Percentiles rank a stretch among this genome's conserved stretches.
Conservation (phyloP, 2,888 invertebrate genomes). For the Taphrorychus bicolor region DNA sequence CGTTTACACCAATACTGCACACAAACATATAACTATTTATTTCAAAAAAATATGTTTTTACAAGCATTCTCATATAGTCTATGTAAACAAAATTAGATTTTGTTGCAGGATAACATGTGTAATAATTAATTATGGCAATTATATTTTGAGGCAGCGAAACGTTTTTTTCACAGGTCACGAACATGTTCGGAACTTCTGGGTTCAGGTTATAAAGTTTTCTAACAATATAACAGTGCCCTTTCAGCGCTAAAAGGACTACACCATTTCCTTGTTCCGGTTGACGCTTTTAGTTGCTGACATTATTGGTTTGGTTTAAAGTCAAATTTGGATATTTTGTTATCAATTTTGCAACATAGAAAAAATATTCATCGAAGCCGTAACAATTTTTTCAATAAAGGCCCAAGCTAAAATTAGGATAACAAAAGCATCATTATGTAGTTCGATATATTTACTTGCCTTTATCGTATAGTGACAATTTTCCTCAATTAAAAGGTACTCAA, state of each 20-base stretch:
- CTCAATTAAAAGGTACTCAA: too few relatives aligned
- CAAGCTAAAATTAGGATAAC: too few relatives aligned
- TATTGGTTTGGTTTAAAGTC: conserved; percentile 41
- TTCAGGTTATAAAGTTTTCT: conserved; percentile 47
- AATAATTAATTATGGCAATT: background rate
- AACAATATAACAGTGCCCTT: conserved; percentile 50
- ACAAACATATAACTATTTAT: too few relatives aligned
- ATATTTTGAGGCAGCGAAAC: background rate
- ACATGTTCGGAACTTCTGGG: conserved; percentile 44
- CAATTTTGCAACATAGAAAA: background rate
- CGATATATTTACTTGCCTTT: too few relatives aligned
- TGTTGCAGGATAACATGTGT: background rate
- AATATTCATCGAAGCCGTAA: too few relatives aligned
- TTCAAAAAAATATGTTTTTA: too few relatives aligned
- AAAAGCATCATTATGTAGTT: too few relatives aligned
- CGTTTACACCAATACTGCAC: too few relatives aligned
- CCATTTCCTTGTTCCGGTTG: conserved; percentile 48
- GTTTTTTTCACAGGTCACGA: background rate
- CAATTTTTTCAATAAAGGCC: too few relatives aligned
- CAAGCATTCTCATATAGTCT: too few relatives aligned
- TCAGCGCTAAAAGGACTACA: conserved; percentile 48
- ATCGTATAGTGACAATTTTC: too few relatives aligned
- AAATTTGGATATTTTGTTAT: conserved; percentile 41
- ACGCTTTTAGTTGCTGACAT: conserved; percentile 50
- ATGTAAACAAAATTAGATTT: too few relatives aligned